phyloP scores from a whole-genome alignment of 2,113 vertebrate genomes.

The Bufo bufo region DNA sequence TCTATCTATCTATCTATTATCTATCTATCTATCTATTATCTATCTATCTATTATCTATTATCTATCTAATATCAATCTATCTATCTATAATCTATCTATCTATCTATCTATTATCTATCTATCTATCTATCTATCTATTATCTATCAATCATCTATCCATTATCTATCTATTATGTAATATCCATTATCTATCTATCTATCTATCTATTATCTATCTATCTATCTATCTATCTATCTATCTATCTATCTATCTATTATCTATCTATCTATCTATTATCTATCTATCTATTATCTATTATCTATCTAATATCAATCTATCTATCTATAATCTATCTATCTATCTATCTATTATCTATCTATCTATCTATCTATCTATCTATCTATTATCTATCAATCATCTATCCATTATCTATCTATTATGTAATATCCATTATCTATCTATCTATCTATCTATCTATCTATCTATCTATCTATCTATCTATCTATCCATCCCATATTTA shows the following conservation, averaged over 20 bases:
- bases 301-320: slow-evolving; percentile 20
- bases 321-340: slow-evolving; percentile 15
- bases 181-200: slow-evolving; percentile 19
- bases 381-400: too few relatives aligned
- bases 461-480: slow-evolving; percentile 18
- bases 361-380: not conserved
- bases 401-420: not conserved
- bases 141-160: not conserved
- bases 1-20: slow-evolving; percentile 10
- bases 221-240: too few relatives aligned
- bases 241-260: too few relatives aligned
- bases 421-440: not conserved
- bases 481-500: slow-evolving; percentile 11
- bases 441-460: slow-evolving; percentile 8
- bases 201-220: not conserved
- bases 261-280: not conserved
- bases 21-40: slow-evolving; percentile 23
- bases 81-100: too few relatives aligned
- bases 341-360: not conserved
- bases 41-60: not conserved
- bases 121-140: slow-evolving; percentile 13
- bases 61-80: too few relatives aligned
- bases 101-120: not conserved
- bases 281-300: slow-evolving; percentile 14
- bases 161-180: slow-evolving; percentile 27